These are phyloP conservation scores for Trematocara nigrifrons DNA, from an alignment of 2,113 vertebrate species.

Conservation along the genomic window DNA sequence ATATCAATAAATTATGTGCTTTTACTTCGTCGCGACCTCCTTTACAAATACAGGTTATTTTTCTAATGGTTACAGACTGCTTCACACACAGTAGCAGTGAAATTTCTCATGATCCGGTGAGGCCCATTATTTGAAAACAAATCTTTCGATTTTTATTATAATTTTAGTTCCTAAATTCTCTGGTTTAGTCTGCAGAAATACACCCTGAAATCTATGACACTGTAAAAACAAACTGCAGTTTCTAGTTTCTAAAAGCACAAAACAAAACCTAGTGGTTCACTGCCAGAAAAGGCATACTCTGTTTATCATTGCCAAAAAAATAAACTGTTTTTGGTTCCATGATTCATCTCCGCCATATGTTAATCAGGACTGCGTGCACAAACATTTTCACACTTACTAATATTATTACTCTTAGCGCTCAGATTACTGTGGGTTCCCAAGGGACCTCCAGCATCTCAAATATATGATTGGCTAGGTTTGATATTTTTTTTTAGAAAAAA, in stretches of 20 bases:
- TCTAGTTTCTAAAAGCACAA: conserved; percentile 14
- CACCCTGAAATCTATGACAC: not conserved
- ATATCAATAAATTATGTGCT: not conserved
- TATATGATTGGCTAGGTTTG: not conserved
- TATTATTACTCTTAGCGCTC: not conserved
- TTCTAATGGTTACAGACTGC: not conserved
- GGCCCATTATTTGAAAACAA: not conserved
- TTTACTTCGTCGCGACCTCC: not conserved
- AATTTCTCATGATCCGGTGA: not conserved
- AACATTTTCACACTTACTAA: conserved; percentile 15
- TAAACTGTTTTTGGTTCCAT: conserved; percentile 7
- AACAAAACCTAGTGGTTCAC: conserved; percentile 35
- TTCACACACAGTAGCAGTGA: not conserved
- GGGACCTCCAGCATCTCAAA: not conserved
- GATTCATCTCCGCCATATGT: conserved; percentile 38
- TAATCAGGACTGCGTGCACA: conserved; percentile 21
- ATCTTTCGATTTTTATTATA: not conserved
- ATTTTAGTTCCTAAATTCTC: not conserved
- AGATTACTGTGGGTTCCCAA: not conserved
- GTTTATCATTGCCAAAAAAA: conserved; percentile 15
- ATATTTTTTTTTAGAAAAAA: not conserved
- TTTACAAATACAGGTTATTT: not conserved
- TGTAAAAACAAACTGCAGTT: not conserved
- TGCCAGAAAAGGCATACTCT: conserved; percentile 15
- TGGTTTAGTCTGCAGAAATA: not conserved